Evolutionary conservation across 2,797 vertebrate species (phyloP), one percentile per base, ranked within the genome.

Genomic region (Centropyge bicolor): DNA sequence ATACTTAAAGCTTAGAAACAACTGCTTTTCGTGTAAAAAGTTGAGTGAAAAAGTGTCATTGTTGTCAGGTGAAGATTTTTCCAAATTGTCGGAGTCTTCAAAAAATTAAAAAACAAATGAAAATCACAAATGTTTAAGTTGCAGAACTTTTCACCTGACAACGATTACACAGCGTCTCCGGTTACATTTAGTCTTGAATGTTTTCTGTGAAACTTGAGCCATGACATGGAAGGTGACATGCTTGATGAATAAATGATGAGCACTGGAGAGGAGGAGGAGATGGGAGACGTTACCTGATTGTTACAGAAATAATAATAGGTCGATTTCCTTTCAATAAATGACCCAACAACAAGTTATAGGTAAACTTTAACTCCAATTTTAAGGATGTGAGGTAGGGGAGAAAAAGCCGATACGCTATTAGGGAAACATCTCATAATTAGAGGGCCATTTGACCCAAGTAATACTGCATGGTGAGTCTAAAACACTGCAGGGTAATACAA

Each of bases 191-290:
- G n/a, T 83, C 46, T 74, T 64, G 46, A 80, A 80, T 77, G 75
- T 74, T 65, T 71, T 65, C 70, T 55, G 80, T 81, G 87, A 83
- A 89, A 91, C 80, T 67, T 76, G 72, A 91, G 80, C 65, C 64
- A n/a, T 88, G 87, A 85, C 49, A 78, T 88, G 89, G 63, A 90
- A 83, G 81, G 78, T 80, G 86, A 91, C 82, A 91, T 65, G 85
- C 70, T 65, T 0, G 3, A 86, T 92, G 89, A 90, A 91, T 90
- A 88, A 91, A 88, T 76, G 70, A 93, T 86, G 72, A 83, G 69
- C 10, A 76, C 38, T 66, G 67, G 70, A 71, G 64, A 76, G 17
- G 22, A 38, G 16, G 69, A 74, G 65, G 52, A 73, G 46, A 64
- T n/a, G 48, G 81, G 77, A 76, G 57, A 82, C n/a, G 17, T 68